Evolutionary conservation across 1,140 invertebrate species (phyloP).

Genomic region (Brachionus angularis): DNA sequence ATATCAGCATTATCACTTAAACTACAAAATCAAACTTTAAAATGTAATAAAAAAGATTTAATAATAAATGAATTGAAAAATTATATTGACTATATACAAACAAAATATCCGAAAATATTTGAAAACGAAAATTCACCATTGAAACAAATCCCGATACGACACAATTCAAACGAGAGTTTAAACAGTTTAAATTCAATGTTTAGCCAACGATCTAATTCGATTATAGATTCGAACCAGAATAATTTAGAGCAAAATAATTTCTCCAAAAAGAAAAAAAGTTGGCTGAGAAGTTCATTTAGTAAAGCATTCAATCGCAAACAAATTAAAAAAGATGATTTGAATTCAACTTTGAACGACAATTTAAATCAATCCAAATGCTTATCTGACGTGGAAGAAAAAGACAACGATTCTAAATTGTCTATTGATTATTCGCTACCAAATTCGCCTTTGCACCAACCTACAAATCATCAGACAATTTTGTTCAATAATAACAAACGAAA

Average conservation of each 20-base stretch:
- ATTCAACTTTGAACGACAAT: background rate
- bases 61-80: constrained; percentile 68
- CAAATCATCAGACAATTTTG: background rate
- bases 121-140: constrained; percentile 2
- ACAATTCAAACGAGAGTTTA: constrained; percentile 32
- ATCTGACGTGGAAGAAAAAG: constrained; percentile 64
- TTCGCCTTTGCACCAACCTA: constrained; percentile 55
- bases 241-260: constrained; percentile 4
- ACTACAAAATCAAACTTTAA: constrained; percentile 9
- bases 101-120: constrained; percentile 59
- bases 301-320: constrained; percentile 85
- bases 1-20: constrained; percentile 9
- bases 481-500: background rate
- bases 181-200: constrained; percentile 38
- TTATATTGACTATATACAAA: constrained; percentile 87
- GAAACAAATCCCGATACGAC: background rate
- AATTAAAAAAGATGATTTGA: constrained; percentile 62
- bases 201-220: constrained; percentile 9
- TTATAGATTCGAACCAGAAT: background rate
- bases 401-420: constrained; percentile 24
- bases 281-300: constrained; percentile 86
- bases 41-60: constrained; percentile 17
- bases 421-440: constrained; percentile 58
- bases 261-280: constrained; percentile 40
- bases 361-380: constrained; percentile 48